Percentiles rank a stretch among this genome's conserved stretches.
These are phyloP conservation scores for Axis porcinus DNA, from an alignment of 2,113 vertebrate genomes.

Conservation along the genomic window DNA sequence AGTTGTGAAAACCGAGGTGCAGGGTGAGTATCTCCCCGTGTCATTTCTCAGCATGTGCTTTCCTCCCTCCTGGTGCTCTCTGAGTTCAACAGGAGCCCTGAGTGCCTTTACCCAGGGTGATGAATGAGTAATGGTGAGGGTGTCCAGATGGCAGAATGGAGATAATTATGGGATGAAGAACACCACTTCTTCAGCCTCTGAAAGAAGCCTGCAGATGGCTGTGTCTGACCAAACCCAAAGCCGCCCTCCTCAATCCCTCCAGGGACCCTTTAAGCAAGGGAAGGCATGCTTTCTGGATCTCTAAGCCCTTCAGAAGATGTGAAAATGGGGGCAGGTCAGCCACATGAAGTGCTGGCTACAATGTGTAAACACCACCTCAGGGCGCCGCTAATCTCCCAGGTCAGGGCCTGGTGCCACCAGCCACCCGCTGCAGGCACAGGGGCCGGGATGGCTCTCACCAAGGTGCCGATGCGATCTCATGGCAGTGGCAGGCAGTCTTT, in stretches of 20 bases:
- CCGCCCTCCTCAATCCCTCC: neutral
- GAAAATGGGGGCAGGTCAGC: constrained; percentile 72
- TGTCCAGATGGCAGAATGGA: neutral
- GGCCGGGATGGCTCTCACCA: neutral
- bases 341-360: constrained; percentile 57
- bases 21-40: neutral
- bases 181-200: neutral
- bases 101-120: neutral
- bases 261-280: constrained; percentile 28
- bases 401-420: constrained; percentile 44
- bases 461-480: neutral
- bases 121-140: neutral
- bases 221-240: neutral
- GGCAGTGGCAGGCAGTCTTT: neutral
- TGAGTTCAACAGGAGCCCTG: neutral
- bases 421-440: neutral
- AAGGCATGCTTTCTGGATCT: neutral
- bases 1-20: neutral
- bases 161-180: neutral
- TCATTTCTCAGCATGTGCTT: neutral
- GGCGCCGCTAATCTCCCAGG: constrained; percentile 65
- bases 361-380: constrained; percentile 54
- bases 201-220: neutral
- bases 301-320: constrained; percentile 64
- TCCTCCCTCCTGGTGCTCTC: neutral